Evolutionary conservation across 2,113 vertebrate species (phyloP), one percentile per base, ranked within the genome.

Genomic region (Fregata magnificens): DNA sequence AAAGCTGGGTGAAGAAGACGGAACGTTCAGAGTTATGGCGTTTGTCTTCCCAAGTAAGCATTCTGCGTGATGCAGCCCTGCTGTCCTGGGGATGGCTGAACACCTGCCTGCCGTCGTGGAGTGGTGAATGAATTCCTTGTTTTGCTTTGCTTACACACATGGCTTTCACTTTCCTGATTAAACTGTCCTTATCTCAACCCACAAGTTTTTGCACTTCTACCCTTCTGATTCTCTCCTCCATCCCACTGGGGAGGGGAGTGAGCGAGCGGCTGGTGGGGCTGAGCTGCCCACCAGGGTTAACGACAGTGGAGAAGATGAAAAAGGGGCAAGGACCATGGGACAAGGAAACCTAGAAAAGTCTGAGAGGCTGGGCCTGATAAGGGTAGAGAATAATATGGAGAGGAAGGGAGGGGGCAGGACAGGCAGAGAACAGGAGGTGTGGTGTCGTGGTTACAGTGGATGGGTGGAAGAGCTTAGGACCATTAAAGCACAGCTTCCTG

Each of bases 1-100:
- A 19, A 63, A 71, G 40, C 47, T 45, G 40, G 11, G 31, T 63
- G 20, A 78, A 95, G 42, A 62, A 63, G 49, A 62, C 45, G 55
- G 59, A 2, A 28, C 1, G 2, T 58, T 59, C 2, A 0, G 16
- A 89, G 28, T 58, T 24, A 34, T 0, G 19, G 25, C 3, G 1
- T 67, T 88, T 76, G 66, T 50, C 86, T 91, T 91, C 47, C 52
- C 47, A 73, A 86, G 34, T 63, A 79, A 72, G 19, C 4, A 4
- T 28, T 25, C 25, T 4, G 6, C 28, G 34, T 36, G 44, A 45
- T 26, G 32, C 17, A 83, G 13, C 20, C 47, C 52, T 62, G 32
- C 29, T 79, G 32, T 63, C 72, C 42, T 59, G 70, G n/a, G 11
- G 11, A 67, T 61, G 38, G 47, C 32, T 73, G 32, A 80, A 58